Conservation (phyloP, 2,797 vertebrate genomes). For the Sylvia borin region DNA sequence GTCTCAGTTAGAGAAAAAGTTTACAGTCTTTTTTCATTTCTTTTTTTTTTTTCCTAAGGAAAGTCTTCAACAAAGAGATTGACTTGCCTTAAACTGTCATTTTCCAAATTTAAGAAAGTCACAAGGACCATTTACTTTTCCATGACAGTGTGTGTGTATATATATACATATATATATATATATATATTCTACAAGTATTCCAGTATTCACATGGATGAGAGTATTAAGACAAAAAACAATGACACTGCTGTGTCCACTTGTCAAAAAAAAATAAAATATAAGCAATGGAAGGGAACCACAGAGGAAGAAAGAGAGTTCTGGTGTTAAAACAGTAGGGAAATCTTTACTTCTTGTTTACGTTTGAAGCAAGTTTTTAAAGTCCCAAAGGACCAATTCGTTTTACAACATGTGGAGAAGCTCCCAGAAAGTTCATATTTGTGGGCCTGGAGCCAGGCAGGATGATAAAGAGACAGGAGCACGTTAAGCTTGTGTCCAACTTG, state of each 20-base stretch:
- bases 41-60: not conserved
- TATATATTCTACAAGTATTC: not conserved
- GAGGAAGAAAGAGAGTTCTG: not conserved
- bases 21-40: not conserved
- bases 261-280: not conserved
- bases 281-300: not conserved
- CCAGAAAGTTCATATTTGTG: not conserved
- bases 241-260: not conserved
- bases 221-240: not conserved
- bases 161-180: too few species aligned
- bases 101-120: not conserved
- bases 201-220: not conserved
- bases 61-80: not conserved
- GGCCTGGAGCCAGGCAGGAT: not conserved
- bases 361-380: not conserved
- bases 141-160: not conserved
- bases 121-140: not conserved
- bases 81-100: not conserved
- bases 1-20: not conserved
- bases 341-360: not conserved
- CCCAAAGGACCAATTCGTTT: not conserved
- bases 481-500: not conserved
- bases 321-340: not conserved
- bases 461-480: not conserved
- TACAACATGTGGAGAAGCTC: not conserved